phyloP scores from a whole-genome alignment of 23 tunicate genomes.

The Clavelina lepadiformis region DNA sequence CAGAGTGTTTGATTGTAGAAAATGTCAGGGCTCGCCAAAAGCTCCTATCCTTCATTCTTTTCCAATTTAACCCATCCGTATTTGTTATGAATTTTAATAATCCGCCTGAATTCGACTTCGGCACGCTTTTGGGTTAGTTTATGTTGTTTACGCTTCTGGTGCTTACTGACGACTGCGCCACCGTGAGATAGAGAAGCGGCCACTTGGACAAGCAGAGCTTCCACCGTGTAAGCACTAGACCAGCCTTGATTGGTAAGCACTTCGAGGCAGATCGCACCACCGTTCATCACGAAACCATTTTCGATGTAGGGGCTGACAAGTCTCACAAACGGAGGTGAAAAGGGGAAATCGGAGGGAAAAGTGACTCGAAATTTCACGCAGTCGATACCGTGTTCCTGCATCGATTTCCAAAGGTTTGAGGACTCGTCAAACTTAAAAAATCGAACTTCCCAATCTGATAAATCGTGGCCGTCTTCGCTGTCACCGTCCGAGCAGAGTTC shows the following conservation, averaged over 20 bases:
- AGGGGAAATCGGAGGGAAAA: slow-evolving; percentile 64
- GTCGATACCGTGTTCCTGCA: slow-evolving; percentile 51
- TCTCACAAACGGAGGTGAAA: slow-evolving; percentile 68
- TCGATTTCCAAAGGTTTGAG: slow-evolving; percentile 57
- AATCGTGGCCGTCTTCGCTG: slow-evolving; percentile 32
- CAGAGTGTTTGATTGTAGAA: no score
- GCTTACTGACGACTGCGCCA: slow-evolving; percentile 73
- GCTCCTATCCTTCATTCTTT: slow-evolving; percentile 46
- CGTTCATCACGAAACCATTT: slow-evolving; percentile 84
- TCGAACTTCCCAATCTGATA: slow-evolving; percentile 66
- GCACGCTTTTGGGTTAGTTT: slow-evolving; percentile 70
- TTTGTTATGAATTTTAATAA: slow-evolving; percentile 67
- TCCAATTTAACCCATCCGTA: slow-evolving; percentile 85
- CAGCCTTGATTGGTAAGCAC: slow-evolving; percentile 73
- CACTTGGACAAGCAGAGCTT: slow-evolving; percentile 66
- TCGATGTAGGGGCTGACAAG: slow-evolving; percentile 76
- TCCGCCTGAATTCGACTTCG: slow-evolving; percentile 63
- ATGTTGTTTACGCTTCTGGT: slow-evolving; percentile 53
- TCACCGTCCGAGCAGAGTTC: slow-evolving; percentile 25
- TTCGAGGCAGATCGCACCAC: slow-evolving; percentile 82
- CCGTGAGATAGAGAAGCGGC: slow-evolving; percentile 71
- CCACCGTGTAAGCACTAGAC: slow-evolving; percentile 79
- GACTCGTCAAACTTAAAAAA: slow-evolving; percentile 65
- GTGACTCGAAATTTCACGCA: slow-evolving; percentile 54
- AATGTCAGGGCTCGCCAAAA: not conserved